Percentiles rank a stretch among this genome's conserved stretches.
Conservation (phyloP, 92 coral and sea anemone genomes). For the Muricea muricata region DNA sequence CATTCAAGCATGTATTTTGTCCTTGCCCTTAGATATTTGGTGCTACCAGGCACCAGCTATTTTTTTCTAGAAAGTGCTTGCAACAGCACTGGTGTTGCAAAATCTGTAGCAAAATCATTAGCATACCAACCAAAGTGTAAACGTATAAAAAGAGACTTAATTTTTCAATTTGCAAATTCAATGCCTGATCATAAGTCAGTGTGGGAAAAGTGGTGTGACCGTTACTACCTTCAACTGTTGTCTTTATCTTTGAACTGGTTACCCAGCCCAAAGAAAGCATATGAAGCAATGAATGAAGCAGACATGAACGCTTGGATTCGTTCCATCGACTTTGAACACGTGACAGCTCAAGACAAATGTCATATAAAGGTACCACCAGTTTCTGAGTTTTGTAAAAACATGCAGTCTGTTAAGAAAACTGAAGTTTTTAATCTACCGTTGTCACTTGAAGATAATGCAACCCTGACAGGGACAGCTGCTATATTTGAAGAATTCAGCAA, state of each 20-base stretch:
- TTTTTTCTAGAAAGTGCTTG: no score
- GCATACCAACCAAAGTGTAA: background rate
- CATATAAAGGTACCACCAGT: background rate
- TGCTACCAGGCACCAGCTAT: no score
- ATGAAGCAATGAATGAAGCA: background rate
- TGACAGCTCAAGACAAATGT: background rate
- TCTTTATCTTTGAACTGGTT: background rate
- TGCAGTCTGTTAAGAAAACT: background rate
- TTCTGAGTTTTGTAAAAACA: background rate
- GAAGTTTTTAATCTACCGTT: slow-evolving; percentile 16
- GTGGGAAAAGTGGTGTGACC: background rate
- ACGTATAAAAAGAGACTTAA: background rate
- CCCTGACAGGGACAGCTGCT: slow-evolving; percentile 1
- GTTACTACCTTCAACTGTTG: background rate
- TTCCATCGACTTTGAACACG: background rate
- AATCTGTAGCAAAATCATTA: no score
- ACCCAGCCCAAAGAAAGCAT: background rate
- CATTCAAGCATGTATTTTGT: no score
- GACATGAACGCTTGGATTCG: background rate
- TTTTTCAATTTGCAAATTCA: background rate
- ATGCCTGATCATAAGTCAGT: background rate
- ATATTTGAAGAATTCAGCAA: background rate
- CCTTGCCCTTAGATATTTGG: no score
- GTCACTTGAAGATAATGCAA: slow-evolving; percentile 8
- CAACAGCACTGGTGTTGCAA: no score